These are phyloP conservation scores for Actenoides hombroni DNA, from an alignment of 2,113 vertebrate species.

Conservation along the genomic window DNA sequence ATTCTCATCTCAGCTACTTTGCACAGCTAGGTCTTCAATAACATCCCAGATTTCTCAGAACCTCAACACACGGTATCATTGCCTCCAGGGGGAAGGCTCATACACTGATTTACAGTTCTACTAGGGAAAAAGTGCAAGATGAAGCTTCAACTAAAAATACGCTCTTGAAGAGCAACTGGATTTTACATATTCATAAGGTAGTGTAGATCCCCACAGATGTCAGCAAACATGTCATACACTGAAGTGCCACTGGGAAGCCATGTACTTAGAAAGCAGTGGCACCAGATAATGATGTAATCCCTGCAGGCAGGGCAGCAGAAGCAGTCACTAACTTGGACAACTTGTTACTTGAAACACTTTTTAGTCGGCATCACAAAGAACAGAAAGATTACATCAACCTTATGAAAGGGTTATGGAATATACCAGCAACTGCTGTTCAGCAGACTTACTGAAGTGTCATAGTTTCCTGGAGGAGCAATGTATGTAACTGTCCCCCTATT, in stretches of 20 bases:
- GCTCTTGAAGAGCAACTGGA: neutral
- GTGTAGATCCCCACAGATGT: neutral
- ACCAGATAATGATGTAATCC: neutral
- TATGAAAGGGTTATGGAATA: neutral
- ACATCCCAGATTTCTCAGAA: neutral
- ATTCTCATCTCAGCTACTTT: neutral
- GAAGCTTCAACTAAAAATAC: neutral
- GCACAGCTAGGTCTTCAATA: neutral
- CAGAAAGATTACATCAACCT: neutral
- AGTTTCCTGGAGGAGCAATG: slow-evolving; percentile 90
- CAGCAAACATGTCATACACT: neutral
- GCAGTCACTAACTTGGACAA: neutral
- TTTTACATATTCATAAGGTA: neutral
- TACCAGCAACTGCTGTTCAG: neutral
- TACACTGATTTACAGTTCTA: neutral
- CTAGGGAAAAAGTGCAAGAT: neutral
- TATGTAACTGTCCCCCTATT: slow-evolving; percentile 96
- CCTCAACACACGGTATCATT: neutral
- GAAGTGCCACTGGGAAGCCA: neutral
- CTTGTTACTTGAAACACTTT: neutral
- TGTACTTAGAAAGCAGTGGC: neutral
- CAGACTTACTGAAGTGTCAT: slow-evolving; percentile 87
- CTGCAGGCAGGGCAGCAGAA: neutral
- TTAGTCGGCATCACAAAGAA: neutral
- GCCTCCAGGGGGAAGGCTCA: neutral